Conservation (phyloP, 53 echinoderm and acorn worm genomes). For the Echinarachnius parma region DNA sequence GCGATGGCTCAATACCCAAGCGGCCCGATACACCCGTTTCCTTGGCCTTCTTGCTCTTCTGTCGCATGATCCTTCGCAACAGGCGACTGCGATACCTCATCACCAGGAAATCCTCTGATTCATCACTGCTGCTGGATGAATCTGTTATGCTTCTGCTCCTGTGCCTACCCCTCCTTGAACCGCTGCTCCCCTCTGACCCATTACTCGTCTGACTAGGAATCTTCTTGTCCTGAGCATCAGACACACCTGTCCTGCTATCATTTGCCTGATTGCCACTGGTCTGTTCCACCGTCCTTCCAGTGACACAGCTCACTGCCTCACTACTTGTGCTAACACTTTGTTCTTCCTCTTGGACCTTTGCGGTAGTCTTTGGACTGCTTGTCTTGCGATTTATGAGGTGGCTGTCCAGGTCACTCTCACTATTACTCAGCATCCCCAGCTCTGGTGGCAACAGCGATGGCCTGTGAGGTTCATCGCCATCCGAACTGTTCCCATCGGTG, state of each 20-base stretch:
- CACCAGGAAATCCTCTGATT: slow-evolving; percentile 55
- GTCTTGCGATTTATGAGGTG: background rate
- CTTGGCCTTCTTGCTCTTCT: slow-evolving; percentile 40
- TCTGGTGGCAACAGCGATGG: slow-evolving; percentile 33
- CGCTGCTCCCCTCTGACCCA: slow-evolving; percentile 1
- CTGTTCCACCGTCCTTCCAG: background rate
- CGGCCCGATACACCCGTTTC: slow-evolving; percentile 8
- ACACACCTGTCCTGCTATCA: slow-evolving; percentile 18
- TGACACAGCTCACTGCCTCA: slow-evolving; percentile 12
- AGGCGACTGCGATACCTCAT: slow-evolving; percentile 54
- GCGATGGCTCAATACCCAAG: slow-evolving; percentile 18
- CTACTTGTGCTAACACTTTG: slow-evolving; percentile 24
- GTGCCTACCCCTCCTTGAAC: background rate
- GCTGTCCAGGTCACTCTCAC: slow-evolving; percentile 12
- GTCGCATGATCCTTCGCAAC: slow-evolving; percentile 48
- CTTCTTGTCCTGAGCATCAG: slow-evolving; percentile 15
- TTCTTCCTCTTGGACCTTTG: slow-evolving; percentile 16
- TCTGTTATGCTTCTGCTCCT: slow-evolving; percentile 24
- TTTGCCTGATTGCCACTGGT: slow-evolving; percentile 7
- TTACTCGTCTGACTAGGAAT: slow-evolving; percentile 23
- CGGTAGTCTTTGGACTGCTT: background rate
- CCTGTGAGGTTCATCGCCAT: slow-evolving; percentile 22
- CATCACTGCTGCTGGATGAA: slow-evolving; percentile 48
- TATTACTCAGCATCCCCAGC: slow-evolving; percentile 24
- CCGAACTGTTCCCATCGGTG: slow-evolving; percentile 44